Conservation (phyloP, 2,888 invertebrate species). For the Melieria crassipennis region DNA sequence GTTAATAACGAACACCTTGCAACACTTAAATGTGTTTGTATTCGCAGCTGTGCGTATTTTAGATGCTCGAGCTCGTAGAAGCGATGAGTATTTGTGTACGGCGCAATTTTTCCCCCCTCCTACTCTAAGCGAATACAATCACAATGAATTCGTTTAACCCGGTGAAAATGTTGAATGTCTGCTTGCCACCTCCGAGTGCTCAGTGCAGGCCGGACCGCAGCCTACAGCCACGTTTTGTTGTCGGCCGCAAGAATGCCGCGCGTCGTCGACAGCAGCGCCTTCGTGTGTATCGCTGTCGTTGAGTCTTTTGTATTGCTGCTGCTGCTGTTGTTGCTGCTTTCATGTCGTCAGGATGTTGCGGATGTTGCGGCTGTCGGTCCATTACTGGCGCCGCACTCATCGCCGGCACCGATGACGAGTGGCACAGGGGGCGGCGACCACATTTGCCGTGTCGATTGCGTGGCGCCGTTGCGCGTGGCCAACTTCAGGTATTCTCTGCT, state of each 20-base stretch:
- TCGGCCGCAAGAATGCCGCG: conserved; percentile 22
- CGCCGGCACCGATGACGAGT: conserved; percentile 25
- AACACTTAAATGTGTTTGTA: no score
- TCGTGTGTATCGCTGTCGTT: neutral
- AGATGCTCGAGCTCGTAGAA: no score
- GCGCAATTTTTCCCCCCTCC: no score
- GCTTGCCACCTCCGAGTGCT: no score
- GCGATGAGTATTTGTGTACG: no score
- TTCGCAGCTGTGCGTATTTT: no score
- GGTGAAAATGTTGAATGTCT: no score
- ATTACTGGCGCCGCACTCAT: conserved; percentile 33
- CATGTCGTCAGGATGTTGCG: conserved; percentile 37
- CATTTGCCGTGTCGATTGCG: conserved; percentile 34
- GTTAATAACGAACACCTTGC: no score
- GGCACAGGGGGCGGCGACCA: conserved; percentile 16
- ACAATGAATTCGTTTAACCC: no score
- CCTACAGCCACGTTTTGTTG: conserved; percentile 24
- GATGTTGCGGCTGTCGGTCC: conserved; percentile 39
- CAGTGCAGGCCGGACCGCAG: no score
- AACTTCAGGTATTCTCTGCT: conserved; percentile 35
- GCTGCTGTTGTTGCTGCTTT: conserved; percentile 26
- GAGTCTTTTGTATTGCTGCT: conserved; percentile 17
- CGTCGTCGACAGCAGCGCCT: conserved; percentile 8
- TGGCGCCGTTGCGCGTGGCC: conserved; percentile 8
- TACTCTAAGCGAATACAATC: no score